Conservation (phyloP, 1,140 invertebrate genomes). For the Helicoverpa zea region DNA sequence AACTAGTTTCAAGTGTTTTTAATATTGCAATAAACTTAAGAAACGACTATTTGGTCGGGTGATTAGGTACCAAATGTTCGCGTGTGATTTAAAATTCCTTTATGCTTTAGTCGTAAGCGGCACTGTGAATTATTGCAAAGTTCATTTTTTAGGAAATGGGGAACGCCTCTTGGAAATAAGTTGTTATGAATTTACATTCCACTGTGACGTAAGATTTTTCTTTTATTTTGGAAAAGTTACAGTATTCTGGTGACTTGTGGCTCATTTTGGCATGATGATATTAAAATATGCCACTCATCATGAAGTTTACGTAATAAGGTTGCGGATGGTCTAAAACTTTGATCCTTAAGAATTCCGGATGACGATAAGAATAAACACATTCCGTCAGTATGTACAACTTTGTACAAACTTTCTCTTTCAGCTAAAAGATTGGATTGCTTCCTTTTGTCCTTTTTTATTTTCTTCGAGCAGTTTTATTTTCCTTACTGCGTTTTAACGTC, state of each 20-base stretch:
- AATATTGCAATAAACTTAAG: neutral
- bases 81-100: conserved; percentile 32
- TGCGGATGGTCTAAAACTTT: conserved; percentile 8
- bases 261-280: conserved; percentile 5
- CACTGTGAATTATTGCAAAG: conserved; percentile 11
- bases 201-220: neutral
- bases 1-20: neutral
- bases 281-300: conserved; percentile 11
- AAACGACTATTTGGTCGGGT: neutral
- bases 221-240: neutral
- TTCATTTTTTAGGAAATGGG: conserved; percentile 23
- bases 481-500: conserved; percentile 38
- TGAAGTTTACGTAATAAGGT: neutral
- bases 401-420: conserved; percentile 42
- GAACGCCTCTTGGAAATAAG: neutral
- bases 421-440: conserved; percentile 52
- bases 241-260: neutral
- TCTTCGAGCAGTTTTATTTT: conserved; percentile 35
- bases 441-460: conserved; percentile 50
- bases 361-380: conserved; percentile 36
- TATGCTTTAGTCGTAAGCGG: conserved; percentile 8
- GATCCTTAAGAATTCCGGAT: conserved; percentile 18
- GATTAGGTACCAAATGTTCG: neutral
- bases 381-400: conserved; percentile 29
- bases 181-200: neutral